A percentile compares a stretch with the other conserved stretches of the same genome.
Conservation (phyloP, 2,113 vertebrate genomes). For the Chauna torquata region DNA sequence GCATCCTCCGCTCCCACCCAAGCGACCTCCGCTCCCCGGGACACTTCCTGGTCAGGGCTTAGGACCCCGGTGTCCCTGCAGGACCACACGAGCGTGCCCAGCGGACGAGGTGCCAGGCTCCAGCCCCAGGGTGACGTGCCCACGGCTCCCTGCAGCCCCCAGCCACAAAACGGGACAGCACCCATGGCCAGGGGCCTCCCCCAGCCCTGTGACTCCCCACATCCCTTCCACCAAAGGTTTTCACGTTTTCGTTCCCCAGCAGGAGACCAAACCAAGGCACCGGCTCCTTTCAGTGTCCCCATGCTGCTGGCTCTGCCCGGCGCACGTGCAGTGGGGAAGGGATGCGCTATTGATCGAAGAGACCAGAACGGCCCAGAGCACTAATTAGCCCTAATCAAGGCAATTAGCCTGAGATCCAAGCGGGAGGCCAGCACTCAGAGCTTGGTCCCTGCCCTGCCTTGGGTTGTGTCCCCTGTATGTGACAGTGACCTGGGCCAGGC, state of each 20-base stretch:
- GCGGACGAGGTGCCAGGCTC: neutral
- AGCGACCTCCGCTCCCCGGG: neutral
- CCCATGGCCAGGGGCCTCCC: neutral
- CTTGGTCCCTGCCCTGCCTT: neutral
- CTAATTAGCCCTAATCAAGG: neutral
- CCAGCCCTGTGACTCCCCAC: neutral
- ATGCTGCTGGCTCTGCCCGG: neutral
- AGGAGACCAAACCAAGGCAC: neutral
- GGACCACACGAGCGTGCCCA: rapidly evolving
- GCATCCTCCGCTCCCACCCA: neutral
- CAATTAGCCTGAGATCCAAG: neutral
- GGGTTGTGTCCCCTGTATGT: neutral
- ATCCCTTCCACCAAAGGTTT: neutral
- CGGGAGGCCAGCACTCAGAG: neutral
- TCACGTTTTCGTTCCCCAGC: rapidly evolving
- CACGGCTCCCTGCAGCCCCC: neutral
- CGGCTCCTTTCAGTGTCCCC: rapidly evolving
- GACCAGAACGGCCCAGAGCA: neutral
- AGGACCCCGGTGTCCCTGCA: rapidly evolving
- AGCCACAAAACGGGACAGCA: neutral
- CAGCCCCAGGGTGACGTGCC: neutral
- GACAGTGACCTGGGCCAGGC: neutral
- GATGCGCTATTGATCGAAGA: neutral
- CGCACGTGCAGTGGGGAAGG: rapidly evolving
- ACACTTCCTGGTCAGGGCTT: neutral